Base-by-base conservation (phyloP, 2,113 vertebrate genomes). In the Salvelinus fontinalis region DNA sequence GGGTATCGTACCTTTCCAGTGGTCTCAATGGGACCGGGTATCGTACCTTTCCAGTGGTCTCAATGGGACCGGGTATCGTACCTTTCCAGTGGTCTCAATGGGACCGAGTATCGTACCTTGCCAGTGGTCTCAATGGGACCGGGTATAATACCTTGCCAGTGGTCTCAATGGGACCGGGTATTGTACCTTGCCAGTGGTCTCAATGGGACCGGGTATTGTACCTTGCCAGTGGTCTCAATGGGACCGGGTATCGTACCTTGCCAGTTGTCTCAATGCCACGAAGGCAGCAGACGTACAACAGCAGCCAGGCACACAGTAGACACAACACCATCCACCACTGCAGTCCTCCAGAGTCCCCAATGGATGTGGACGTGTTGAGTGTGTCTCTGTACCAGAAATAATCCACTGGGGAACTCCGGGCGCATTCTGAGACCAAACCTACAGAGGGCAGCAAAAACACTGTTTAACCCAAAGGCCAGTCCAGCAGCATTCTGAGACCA, bases 371-470 rank as follows among this genome's bases (percentile, higher is more conserved):
- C 27, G 91, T 93, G 88, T 99, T 97, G 66, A 99, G 88, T 1
- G 98, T 98, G 92, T 96, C 91, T 70, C 98, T 92, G 93, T 99
- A 99, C 97, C 97, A 99, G 91, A 94, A 99, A 79, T 99, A 99
- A 89, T 99, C 98, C 1, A 96, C 94, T 0, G 96, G 83, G 74
- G 93, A 95, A 91, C 97, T 99, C 67, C 80, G 90, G 44, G 85
- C 86, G 16, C 98, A 99, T 75, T 99, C 98, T 0, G 94, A 88
- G 72, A 94, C 31, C 1, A 91, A 81, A 73, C 70, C 98, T 99
- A 87, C 60, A 87, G 79, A 54, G 7, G 20, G 27, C 6, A 51
- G 75, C 49, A 48, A 31, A 49, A 34, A 73, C 29, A 20, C 5
- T 16, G 11, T 24, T 11, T 44, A 9, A 24, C 2, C 60, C 11